Percentiles rank a stretch among this genome's conserved stretches.
Evolutionary conservation across 2,888 invertebrate genomes (phyloP).

Genomic region (Aquatica leii): DNA sequence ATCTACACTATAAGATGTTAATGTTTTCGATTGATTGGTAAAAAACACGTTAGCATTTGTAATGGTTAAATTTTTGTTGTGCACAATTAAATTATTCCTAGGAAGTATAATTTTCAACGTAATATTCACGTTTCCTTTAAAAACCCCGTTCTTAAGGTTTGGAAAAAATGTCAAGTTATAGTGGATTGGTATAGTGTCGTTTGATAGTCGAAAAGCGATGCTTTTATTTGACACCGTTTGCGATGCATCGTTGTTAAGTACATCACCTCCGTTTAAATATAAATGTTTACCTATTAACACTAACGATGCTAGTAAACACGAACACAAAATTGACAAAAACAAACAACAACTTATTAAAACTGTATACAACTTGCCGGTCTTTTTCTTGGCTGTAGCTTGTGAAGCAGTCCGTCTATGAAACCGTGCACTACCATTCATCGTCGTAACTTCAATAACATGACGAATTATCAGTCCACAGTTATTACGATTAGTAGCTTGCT

Average conservation of each 20-base stretch:
- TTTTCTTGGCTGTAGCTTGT: constrained; percentile 12
- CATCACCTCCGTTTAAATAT: constrained; percentile 28
- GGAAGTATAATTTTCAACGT: constrained; percentile 38
- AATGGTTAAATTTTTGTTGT: constrained; percentile 52
- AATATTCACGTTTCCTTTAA: constrained; percentile 65
- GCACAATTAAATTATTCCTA: constrained; percentile 48
- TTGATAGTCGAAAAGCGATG: constrained; percentile 62
- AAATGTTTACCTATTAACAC: constrained; percentile 54
- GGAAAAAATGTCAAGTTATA: constrained; percentile 74
- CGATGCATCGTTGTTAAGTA: neutral
- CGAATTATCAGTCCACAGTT: constrained; percentile 18
- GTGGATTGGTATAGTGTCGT: constrained; percentile 66
- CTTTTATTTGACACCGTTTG: neutral
- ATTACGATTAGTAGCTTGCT: constrained; percentile 24
- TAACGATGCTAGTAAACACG: constrained; percentile 54
- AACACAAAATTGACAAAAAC: constrained; percentile 54
- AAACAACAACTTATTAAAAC: constrained; percentile 55
- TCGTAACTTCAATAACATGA: constrained; percentile 25
- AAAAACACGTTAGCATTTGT: constrained; percentile 44
- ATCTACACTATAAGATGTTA: constrained; percentile 48
- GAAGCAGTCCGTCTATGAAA: constrained; percentile 22
- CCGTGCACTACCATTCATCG: constrained; percentile 33
- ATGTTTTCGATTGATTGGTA: constrained; percentile 34
- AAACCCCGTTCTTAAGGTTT: constrained; percentile 67
- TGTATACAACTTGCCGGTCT: constrained; percentile 17